A percentile compares a stretch with the other conserved stretches of the same genome.
phyloP scores from a whole-genome alignment of 2,113 vertebrate species.

The Felis catus region F.catus_Fca126_mat1.0 CM031412.1:95810501-95811000 shows the following conservation, averaged over 20 bases:
- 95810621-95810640: neutral
- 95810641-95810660: neutral
- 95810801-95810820: neutral
- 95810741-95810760: neutral
- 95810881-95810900: neutral
- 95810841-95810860: neutral
- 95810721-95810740: neutral
- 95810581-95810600: too few relatives aligned
- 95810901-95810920: neutral
- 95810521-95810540: too few relatives aligned
- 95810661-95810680: neutral
- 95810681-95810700: neutral
- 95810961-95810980: neutral
- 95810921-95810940: neutral
- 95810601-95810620: too few relatives aligned
- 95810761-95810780: neutral
- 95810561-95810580: too few relatives aligned
- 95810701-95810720: neutral
- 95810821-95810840: neutral
- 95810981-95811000: neutral
- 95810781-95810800: neutral
- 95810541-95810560: too few relatives aligned
- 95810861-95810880: neutral
- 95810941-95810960: neutral
- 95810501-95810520: too few relatives aligned